Evolutionary conservation across 2,113 vertebrate genomes (phyloP).

Genomic region (Elaphurus davidianus): DNA sequence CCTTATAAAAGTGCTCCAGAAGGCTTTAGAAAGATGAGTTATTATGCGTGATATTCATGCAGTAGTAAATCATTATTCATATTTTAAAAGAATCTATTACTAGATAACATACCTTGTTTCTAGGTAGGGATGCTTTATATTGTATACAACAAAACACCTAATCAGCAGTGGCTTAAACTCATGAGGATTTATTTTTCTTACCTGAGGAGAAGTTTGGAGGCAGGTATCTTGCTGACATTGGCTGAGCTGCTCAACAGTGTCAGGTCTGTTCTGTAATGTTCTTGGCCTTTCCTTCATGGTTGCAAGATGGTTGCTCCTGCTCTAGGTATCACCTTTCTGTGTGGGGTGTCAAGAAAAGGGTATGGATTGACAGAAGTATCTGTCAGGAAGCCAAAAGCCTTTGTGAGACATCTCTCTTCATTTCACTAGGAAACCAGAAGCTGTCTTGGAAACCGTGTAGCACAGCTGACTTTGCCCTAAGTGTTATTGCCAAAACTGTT

Average conservation of each 20-base stretch:
- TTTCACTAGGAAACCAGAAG: not conserved
- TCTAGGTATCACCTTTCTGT: not conserved
- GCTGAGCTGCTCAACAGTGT: not conserved
- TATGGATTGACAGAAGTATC: not conserved
- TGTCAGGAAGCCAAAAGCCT: not conserved
- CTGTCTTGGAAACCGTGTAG: not conserved
- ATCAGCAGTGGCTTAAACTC: not conserved
- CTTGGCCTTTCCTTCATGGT: not conserved
- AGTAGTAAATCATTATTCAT: not conserved
- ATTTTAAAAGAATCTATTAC: not conserved
- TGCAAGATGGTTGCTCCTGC: not conserved
- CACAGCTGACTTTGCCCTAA: not conserved
- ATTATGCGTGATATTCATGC: not conserved
- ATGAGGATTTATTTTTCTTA: not conserved
- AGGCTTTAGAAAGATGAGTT: not conserved
- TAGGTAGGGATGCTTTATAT: not conserved
- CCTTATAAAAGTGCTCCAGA: not conserved
- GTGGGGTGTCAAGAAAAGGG: accelerated
- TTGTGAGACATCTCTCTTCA: not conserved
- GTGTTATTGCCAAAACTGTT: not conserved
- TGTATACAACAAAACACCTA: not conserved
- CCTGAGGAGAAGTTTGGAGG: not conserved
- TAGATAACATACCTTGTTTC: not conserved
- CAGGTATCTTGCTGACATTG: not conserved
- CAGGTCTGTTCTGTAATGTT: not conserved